Evolutionary conservation across 2,888 invertebrate genomes (phyloP).

Genomic region (Cryptophagus acutangulus): DNA sequence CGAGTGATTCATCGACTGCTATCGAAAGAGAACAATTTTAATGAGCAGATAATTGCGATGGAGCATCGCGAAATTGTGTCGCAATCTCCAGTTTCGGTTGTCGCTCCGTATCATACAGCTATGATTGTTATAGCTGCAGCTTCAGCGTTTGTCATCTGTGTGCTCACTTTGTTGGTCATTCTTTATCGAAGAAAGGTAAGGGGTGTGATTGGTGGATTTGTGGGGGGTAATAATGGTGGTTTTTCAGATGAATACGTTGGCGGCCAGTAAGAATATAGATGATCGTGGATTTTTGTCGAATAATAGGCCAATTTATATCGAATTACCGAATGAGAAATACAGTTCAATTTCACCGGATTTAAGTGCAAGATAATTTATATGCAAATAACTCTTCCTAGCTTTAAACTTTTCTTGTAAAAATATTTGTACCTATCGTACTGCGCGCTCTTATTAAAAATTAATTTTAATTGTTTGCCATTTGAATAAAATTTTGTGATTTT

Average conservation of each 20-base stretch:
- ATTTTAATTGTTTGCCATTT: conserved; percentile 19
- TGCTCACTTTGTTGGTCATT: conserved; percentile 69
- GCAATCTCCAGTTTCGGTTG: conserved; percentile 62
- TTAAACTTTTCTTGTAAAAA: conserved; percentile 6
- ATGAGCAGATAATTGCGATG: conserved; percentile 50
- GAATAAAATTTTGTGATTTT: conserved; percentile 23
- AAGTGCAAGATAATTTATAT: conserved; percentile 10
- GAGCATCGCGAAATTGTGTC: conserved; percentile 66
- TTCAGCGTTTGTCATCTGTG: conserved; percentile 74
- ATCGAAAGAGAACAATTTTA: conserved; percentile 33
- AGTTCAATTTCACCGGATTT: conserved; percentile 20
- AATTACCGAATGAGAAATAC: conserved; percentile 59
- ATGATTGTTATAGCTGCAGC: conserved; percentile 72
- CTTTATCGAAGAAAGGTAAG: conserved; percentile 62
- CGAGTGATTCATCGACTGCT: conserved; percentile 56
- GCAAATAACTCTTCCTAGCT: neutral
- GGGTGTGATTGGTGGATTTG: conserved; percentile 2
- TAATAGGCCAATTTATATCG: conserved; percentile 64
- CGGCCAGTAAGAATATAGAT: conserved; percentile 49
- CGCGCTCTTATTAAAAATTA: neutral
- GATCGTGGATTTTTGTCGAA: conserved; percentile 56
- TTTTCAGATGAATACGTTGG: conserved; percentile 48
- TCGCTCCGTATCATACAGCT: conserved; percentile 70
- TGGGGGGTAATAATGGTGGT: conserved; percentile 5
- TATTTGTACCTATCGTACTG: too few species aligned